Evolutionary conservation across 2,888 invertebrate species (phyloP).

Genomic region (Leucophora obtusa): DNA sequence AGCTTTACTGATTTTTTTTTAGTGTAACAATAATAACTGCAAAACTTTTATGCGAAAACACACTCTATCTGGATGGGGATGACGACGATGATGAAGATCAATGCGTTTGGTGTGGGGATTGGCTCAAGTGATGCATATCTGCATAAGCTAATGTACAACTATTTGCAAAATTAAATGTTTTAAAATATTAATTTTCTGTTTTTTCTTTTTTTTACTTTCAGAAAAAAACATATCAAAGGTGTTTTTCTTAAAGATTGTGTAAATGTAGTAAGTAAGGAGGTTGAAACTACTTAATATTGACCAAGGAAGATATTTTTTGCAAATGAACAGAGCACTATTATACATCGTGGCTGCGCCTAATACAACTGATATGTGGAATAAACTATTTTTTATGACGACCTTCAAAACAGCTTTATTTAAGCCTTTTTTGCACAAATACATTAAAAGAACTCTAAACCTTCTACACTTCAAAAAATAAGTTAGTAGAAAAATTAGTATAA

Average conservation of each 20-base stretch:
- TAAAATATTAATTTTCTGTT: conserved; percentile 57
- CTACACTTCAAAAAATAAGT: too few species aligned
- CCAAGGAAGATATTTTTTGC: neutral
- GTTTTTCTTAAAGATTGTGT: conserved; percentile 18
- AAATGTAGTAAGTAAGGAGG: conserved; percentile 39
- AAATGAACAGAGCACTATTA: too few species aligned
- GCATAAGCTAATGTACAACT: conserved; percentile 60
- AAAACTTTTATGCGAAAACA: neutral
- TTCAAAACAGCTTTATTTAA: too few species aligned
- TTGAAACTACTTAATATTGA: neutral
- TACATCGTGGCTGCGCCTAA: too few species aligned
- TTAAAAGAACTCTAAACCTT: too few species aligned
- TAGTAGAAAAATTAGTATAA: too few species aligned
- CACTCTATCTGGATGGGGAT: neutral
- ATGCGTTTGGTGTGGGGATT: conserved; percentile 41
- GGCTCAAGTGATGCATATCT: conserved; percentile 59
- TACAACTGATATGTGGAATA: too few species aligned
- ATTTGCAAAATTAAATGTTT: conserved; percentile 62
- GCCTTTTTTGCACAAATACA: too few species aligned
- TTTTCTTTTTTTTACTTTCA: conserved; percentile 24
- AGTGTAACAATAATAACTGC: too few species aligned
- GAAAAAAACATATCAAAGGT: conserved; percentile 34
- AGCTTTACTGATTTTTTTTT: too few species aligned
- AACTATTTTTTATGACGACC: too few species aligned
- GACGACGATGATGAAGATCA: conserved; percentile 49